Evolutionary conservation across 2,113 vertebrate genomes (phyloP).

Genomic region (Poecilia latipinna): DNA sequence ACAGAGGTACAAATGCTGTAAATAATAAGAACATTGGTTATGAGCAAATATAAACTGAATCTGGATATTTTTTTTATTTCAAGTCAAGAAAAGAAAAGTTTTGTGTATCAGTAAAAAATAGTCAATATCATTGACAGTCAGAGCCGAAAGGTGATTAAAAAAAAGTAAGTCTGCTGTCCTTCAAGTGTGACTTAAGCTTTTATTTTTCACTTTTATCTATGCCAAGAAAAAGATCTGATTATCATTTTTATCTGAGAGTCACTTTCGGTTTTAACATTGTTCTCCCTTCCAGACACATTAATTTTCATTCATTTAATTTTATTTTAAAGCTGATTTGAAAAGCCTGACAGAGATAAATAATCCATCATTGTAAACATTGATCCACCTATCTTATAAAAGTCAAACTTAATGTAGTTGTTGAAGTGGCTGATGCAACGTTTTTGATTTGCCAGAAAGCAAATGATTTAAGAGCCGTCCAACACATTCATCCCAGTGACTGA

Average conservation of each 20-base stretch:
- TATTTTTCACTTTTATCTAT: neutral
- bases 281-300: conserved; percentile 12
- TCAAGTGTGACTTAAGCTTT: neutral
- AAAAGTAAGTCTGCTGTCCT: neutral
- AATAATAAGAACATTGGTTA: too few relatives aligned
- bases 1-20: too few relatives aligned
- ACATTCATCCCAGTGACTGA: conserved; percentile 7
- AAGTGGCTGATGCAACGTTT: neutral
- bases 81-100: too few relatives aligned
- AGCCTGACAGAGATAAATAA: conserved; percentile 5
- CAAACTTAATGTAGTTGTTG: conserved; percentile 18
- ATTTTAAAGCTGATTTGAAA: conserved; percentile 28
- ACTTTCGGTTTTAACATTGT: conserved; percentile 21
- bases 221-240: neutral
- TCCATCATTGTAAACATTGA: conserved; percentile 41
- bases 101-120: too few relatives aligned
- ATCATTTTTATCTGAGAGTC: neutral
- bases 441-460: conserved; percentile 3
- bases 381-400: conserved; percentile 22
- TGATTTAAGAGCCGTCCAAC: conserved; percentile 10
- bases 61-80: too few relatives aligned
- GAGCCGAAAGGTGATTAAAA: neutral
- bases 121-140: neutral
- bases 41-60: too few relatives aligned
- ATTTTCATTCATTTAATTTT: conserved; percentile 28